These are phyloP conservation scores for Actenoides hombroni DNA, from an alignment of 2,113 vertebrate species.

Conservation along the genomic window DNA sequence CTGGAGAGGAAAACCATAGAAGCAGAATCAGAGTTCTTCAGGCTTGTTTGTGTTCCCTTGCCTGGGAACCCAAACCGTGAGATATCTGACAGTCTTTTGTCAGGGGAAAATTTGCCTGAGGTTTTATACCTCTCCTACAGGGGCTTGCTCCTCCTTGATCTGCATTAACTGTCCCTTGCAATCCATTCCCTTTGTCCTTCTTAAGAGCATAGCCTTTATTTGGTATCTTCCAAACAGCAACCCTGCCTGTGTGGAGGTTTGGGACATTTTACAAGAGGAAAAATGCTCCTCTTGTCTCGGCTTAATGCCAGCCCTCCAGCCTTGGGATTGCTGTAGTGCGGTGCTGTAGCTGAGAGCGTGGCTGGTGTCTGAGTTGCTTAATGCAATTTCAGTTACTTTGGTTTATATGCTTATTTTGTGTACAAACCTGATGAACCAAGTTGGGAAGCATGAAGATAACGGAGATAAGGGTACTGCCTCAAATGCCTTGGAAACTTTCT, in stretches of 20 bases:
- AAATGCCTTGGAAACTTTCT: background rate
- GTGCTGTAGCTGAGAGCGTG: background rate
- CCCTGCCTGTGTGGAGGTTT: background rate
- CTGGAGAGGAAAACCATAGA: conserved; percentile 11
- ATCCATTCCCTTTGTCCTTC: background rate
- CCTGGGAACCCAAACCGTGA: background rate
- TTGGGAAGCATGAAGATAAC: background rate
- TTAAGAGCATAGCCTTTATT: background rate
- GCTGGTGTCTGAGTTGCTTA: background rate
- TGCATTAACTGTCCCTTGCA: background rate
- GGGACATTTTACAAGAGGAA: background rate
- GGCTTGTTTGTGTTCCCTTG: background rate
- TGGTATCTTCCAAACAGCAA: background rate
- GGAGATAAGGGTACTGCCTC: background rate
- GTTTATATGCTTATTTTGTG: background rate
- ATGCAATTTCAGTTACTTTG: background rate
- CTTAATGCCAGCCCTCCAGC: background rate
- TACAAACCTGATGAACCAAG: background rate
- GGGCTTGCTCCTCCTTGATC: background rate
- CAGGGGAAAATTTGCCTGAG: background rate
- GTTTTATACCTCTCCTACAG: background rate
- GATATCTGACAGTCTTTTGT: background rate
- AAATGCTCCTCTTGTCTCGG: background rate
- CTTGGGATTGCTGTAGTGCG: background rate
- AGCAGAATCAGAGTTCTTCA: background rate